phyloP scores from a whole-genome alignment of 2,113 vertebrate genomes.

The Ciconia boyciana region DNA sequence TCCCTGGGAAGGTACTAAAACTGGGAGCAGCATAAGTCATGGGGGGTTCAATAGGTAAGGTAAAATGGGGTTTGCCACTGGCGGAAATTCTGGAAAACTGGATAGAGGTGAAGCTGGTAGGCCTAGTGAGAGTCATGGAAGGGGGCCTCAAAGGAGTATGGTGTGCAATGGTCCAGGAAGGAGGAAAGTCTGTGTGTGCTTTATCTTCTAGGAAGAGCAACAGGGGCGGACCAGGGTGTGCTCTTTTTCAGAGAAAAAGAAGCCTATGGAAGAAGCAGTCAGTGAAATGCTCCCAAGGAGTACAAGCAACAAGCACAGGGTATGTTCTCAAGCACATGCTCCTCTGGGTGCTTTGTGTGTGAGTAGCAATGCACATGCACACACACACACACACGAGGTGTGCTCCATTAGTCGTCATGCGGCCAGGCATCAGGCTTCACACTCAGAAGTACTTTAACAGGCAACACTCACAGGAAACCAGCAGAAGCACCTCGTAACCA shows the following conservation, averaged over 20 bases:
- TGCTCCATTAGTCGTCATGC: rapidly evolving
- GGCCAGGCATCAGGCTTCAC: not conserved
- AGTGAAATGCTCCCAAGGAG: not conserved
- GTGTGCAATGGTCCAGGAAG: not conserved
- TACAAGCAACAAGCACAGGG: not conserved
- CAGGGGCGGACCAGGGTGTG: not conserved
- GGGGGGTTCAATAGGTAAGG: not conserved
- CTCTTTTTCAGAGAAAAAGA: not conserved
- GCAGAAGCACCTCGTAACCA: not conserved
- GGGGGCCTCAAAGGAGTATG: not conserved
- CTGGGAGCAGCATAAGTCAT: not conserved
- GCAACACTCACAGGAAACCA: not conserved
- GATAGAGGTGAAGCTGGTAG: not conserved
- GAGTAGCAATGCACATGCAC: not conserved
- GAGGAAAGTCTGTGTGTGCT: not conserved
- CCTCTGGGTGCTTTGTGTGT: not conserved
- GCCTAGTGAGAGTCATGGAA: not conserved
- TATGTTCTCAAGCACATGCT: not conserved
- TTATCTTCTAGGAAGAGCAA: not conserved
- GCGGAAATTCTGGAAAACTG: not conserved
- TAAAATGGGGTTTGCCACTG: not conserved
- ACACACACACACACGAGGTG: rapidly evolving
- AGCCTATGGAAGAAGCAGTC: not conserved
- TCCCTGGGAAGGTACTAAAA: not conserved
- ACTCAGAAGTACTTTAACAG: not conserved